Percentiles rank a stretch among this genome's conserved stretches.
phyloP scores from a whole-genome alignment of 92 coral and sea anemone genomes.

The Micromussa lordhowensis region DNA sequence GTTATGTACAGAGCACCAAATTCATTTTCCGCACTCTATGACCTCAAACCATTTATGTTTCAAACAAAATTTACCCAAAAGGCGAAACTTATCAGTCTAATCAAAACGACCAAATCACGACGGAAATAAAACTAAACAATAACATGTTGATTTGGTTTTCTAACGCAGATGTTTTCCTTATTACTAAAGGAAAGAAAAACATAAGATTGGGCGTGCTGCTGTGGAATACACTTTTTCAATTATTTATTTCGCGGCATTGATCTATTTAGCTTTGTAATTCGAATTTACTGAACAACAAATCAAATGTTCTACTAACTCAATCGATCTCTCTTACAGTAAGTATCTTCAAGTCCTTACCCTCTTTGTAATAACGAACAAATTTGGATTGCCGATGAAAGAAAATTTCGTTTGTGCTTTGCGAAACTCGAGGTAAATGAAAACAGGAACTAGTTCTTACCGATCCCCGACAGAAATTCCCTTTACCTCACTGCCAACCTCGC shows the following conservation, averaged over 20 bases:
- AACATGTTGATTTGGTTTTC: background rate
- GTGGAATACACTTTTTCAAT: background rate
- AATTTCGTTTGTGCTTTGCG: background rate
- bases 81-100: background rate
- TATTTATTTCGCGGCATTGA: conserved; percentile 2
- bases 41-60: background rate
- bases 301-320: background rate
- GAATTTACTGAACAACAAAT: background rate
- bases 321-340: background rate
- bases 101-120: background rate
- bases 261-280: background rate
- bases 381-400: background rate
- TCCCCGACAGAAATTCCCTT: conserved; percentile 89
- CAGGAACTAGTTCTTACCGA: conserved; percentile 68
- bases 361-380: background rate
- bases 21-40: background rate
- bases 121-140: background rate
- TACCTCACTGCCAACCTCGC: conserved; percentile 91
- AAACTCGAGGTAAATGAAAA: background rate
- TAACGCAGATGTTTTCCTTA: background rate
- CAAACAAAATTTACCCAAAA: background rate
- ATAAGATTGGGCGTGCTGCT: background rate
- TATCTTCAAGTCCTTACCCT: no score
- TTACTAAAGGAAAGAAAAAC: background rate
- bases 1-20: background rate